phyloP scores from a whole-genome alignment of 1,140 invertebrate species.

The Phenacoccus solenopsis region DNA sequence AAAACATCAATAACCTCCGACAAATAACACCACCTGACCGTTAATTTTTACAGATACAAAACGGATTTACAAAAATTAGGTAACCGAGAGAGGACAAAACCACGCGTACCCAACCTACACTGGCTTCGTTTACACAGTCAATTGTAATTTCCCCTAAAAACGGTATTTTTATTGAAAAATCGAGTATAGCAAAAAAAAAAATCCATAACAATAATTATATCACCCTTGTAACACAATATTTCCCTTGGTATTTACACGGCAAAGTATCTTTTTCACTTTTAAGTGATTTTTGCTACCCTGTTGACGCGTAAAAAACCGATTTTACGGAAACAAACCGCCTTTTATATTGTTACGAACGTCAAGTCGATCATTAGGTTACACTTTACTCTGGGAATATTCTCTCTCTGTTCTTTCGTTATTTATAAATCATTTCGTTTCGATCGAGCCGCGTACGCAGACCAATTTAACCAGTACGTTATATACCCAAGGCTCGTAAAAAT shows the following conservation, averaged over 20 bases:
- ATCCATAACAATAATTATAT: slow-evolving; percentile 6
- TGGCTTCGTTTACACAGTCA: background rate
- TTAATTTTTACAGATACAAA: background rate
- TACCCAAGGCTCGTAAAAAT: background rate
- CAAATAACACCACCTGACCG: too few relatives aligned
- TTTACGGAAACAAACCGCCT: slow-evolving; percentile 16
- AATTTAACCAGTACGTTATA: background rate
- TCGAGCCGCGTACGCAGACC: background rate
- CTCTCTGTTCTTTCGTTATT: background rate
- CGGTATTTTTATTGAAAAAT: slow-evolving; percentile 6
- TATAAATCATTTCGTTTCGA: background rate
- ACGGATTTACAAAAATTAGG: background rate
- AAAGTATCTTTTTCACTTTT: slow-evolving; percentile 17
- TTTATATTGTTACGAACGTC: slow-evolving; percentile 13
- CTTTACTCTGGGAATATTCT: slow-evolving; percentile 3
- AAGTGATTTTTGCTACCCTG: slow-evolving; percentile 11
- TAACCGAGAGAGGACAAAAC: background rate
- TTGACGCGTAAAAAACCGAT: slow-evolving; percentile 9
- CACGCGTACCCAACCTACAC: background rate
- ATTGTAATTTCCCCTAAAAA: slow-evolving; percentile 7
- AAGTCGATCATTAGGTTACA: slow-evolving; percentile 6
- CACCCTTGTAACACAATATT: slow-evolving; percentile 9
- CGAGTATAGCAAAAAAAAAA: background rate
- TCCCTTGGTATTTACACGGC: slow-evolving; percentile 7
- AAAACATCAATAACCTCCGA: too few relatives aligned